phyloP scores from a whole-genome alignment of 2,888 invertebrate species.

The Acrobasis repandana region DNA sequence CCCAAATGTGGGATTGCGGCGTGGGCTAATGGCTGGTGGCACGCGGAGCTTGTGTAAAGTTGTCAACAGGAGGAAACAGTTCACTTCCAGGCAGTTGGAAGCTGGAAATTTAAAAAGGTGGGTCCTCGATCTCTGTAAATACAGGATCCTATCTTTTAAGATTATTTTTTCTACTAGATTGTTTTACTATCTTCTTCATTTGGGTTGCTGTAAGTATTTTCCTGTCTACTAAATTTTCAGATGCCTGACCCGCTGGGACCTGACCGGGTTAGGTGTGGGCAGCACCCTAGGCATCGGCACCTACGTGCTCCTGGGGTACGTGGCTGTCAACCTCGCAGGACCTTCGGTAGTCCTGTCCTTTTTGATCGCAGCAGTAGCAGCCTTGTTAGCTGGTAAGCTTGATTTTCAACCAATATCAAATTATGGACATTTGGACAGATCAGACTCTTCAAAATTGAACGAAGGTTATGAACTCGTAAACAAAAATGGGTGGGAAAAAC shows the following conservation, averaged over 20 bases:
- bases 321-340: constrained; percentile 89
- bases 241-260: constrained; percentile 88
- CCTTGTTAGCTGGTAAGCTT: constrained; percentile 89
- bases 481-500: too few relatives aligned
- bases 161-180: neutral
- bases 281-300: constrained; percentile 94
- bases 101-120: constrained; percentile 58
- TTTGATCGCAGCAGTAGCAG: constrained; percentile 93
- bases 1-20: constrained; percentile 22
- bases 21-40: constrained; percentile 56
- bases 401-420: constrained; percentile 49
- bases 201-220: neutral
- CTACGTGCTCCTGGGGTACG: constrained; percentile 92
- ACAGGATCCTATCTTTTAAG: neutral
- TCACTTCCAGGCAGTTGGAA: constrained; percentile 48
- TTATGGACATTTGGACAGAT: too few relatives aligned
- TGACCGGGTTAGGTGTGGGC: constrained; percentile 91
- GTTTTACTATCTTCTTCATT: neutral
- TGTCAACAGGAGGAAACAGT: constrained; percentile 50
- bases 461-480: too few relatives aligned
- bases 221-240: constrained; percentile 52
- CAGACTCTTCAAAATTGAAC: too few relatives aligned
- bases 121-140: neutral
- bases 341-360: constrained; percentile 94
- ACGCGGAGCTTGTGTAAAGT: constrained; percentile 48